Evolutionary conservation across 2,888 invertebrate species (phyloP), one percentile per base, ranked within the genome.

Genomic region (Stegana nigrithorax): DNA sequence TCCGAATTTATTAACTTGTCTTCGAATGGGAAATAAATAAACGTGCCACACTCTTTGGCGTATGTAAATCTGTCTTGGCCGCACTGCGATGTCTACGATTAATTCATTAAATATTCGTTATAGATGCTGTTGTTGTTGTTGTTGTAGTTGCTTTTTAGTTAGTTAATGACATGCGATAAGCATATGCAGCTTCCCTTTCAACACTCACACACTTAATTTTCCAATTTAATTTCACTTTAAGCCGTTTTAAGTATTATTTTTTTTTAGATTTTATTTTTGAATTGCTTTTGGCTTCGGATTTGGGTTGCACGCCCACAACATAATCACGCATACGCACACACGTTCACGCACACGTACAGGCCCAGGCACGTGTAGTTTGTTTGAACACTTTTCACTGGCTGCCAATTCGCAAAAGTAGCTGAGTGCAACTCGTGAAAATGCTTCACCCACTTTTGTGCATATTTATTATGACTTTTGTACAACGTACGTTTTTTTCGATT

Each of bases 91-190:
- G 10, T 29, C 27, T 17, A 44, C 53, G 53, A 55, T 55, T 55
- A 55, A 55, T 32, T 55, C 36, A 55, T 55, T 55, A 36, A 55
- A 17, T 32, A 55, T 55, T 21, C 53, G 21, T 27, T 36, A 47
- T 23, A 23, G 45, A 21, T 19, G 19, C 45, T n/a, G 45, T 45
- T 45, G 8, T 50, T 25, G 25, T 26, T 26, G 50, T 50, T 14
- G 3, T 26, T 50, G n/a, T 2, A 17, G 1, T 50, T n/a, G 50
- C 14, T 50, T 50, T 39, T 39, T 39, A 6, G 8, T 45, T 21
- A 12, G 25, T 36, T 19, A 55, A 36, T 55, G 21, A 36, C 53
- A 32, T 21, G 32, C 23, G 53, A 55, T 29, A 55, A 45, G 21
- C 45, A 12, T 8, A 10, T 19, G 14, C 8, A 27, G 53, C 53